phyloP scores from a whole-genome alignment of 1,140 invertebrate species.

The Listronotus bonariensis region DNA sequence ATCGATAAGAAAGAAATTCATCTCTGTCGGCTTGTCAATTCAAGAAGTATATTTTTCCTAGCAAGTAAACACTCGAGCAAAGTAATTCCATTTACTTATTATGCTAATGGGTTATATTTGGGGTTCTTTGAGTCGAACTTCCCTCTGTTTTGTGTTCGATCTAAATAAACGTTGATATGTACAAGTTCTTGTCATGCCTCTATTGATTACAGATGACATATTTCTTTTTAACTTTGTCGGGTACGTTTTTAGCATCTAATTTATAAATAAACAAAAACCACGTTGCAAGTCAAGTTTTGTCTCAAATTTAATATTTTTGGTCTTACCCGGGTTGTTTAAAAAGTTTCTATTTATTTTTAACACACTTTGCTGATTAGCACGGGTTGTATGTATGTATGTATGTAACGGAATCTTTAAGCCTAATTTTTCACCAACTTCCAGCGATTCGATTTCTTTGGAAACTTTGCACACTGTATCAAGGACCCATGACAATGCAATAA shows the following conservation, averaged over 20 bases:
- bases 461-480: too few relatives aligned
- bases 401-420: too few relatives aligned
- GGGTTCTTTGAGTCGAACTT: constrained; percentile 16
- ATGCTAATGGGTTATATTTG: constrained; percentile 27
- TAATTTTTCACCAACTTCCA: too few relatives aligned
- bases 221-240: constrained; percentile 19
- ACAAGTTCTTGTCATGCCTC: constrained; percentile 16
- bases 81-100: constrained; percentile 19
- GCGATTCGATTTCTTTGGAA: too few relatives aligned
- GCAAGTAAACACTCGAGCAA: constrained; percentile 16
- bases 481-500: too few relatives aligned
- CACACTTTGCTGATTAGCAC: too few relatives aligned
- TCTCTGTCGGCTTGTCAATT: background rate
- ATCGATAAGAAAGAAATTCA: background rate
- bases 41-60: constrained; percentile 3
- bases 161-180: constrained; percentile 25
- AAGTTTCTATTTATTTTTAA: too few relatives aligned
- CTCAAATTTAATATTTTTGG: too few relatives aligned
- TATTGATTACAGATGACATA: constrained; percentile 25
- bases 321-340: too few relatives aligned
- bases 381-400: too few relatives aligned
- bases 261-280: constrained; percentile 22
- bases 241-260: constrained; percentile 16
- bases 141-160: constrained; percentile 17
- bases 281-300: too few relatives aligned